Base-by-base conservation (phyloP, 2,113 vertebrate genomes). In the Pitta sordida region DNA sequence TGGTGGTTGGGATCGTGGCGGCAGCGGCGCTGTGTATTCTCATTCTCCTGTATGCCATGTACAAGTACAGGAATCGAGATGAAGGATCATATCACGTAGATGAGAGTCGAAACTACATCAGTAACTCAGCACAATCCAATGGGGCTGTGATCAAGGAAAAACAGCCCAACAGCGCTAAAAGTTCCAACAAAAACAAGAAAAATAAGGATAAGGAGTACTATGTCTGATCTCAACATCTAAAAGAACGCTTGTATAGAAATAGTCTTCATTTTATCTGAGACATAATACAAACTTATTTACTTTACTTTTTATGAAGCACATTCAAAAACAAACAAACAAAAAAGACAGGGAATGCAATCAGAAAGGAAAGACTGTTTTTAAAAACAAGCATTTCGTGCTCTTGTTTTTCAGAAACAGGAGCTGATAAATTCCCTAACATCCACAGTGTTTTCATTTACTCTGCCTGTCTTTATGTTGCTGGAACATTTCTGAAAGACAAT, bases 141-240 rank as follows among this genome's bases (percentile, higher is more conserved):
- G 99, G 99, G 96, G 98, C 99, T 63, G 98, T 99, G 7, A 98
- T 99, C 85, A 99, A 99, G 97, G 99, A 99, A 95, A 99, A 99
- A 53, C 98, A 98, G 49, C 98, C 98, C 93, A 98, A 98, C 98
- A 98, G 98, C 60, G 98, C 98, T 85, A 99, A 99, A 97, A 98
- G 98, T 96, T 98, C 98, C 91, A 98, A 96, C 98, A 99, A 99
- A 98, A 98, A 98, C 95, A 99, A 99, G 99, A 99, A 99, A 97
- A 99, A 99, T 98, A 99, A 99, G 98, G 99, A 99, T 98, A 99
- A 99, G 97, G 99, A 99, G 97, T 99, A 99, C 96, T 99, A 99
- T 51, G 99, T 99, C 98, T 99, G 99, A 99, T 98, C 96, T 90
- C 96, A 93, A 95, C 95, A 96, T 90, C 97, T 93, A 92, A 96